Base-by-base conservation (phyloP, 2,888 invertebrate genomes). In the Drosophila mayaguana region DNA sequence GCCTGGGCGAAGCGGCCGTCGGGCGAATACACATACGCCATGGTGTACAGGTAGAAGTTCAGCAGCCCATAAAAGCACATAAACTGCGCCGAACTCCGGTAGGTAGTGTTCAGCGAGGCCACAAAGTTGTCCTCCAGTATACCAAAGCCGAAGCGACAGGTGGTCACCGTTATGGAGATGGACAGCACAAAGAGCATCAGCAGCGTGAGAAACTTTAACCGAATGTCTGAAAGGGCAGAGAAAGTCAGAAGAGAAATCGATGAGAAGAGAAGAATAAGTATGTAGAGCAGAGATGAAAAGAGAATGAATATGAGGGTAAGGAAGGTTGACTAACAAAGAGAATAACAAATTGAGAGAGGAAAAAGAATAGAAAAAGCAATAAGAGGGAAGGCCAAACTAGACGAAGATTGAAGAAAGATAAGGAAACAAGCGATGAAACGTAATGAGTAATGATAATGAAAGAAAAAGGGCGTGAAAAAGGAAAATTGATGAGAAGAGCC, bases 21-120 rank as follows among this genome's bases (percentile, higher is more conserved):
- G 0, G 98, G 98, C 0, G 98, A 96, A 93, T 98, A 99, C 54
- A 99, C 96, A 93, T 98, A 98, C 18, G 98, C 97, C 96, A 98
- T 96, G 9, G 97, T 96, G 93, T 97, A 98, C 78, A 98, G 93
- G 92, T 98, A 98, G 92, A 98, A 97, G 94, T 99, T 99, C 62
- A 98, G 94, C 50, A 98, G 94, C 32, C 98, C 98, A 92, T 98
- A 98, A 81, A 98, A 96, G 5, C 98, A 96, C 96, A 99, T 98
- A 93, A 99, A 99, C 80, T 98, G 97, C 9, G 97, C 97, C 0
- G 98, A 98, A 81, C 97, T 98, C 86, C 96, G 96, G 92, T 98
- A 98, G 91, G 96, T 96, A 43, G 97, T 96, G 25, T 96, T 96
- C 22, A 98, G 94, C 68, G 97, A 96, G 12, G 98, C 96, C 1